Conservation (phyloP, 2,888 invertebrate genomes). For the Tipula unca region DNA sequence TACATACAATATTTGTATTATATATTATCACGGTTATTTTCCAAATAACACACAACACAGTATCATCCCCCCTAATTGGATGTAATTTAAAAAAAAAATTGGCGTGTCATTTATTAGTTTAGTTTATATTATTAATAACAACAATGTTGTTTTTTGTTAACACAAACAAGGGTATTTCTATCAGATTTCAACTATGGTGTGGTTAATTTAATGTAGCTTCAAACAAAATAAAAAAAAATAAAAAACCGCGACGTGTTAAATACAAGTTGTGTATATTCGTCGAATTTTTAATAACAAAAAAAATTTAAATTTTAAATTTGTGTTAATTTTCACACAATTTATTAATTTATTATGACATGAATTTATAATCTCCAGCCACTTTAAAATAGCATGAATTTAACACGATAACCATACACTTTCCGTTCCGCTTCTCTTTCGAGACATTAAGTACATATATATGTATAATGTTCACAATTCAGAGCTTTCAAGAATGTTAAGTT, state of each 20-base stretch:
- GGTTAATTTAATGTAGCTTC: not conserved
- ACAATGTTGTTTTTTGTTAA: not conserved
- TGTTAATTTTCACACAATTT: not conserved
- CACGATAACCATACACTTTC: too few species aligned
- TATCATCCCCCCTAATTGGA: not conserved
- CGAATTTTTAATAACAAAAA: not conserved
- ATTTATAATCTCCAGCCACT: not conserved
- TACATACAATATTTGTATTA: not conserved
- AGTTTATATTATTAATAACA: not conserved
- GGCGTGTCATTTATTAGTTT: not conserved
- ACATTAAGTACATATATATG: too few species aligned
- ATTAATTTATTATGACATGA: not conserved
- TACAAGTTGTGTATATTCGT: not conserved
- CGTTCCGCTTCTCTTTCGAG: too few species aligned
- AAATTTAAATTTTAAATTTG: not conserved
- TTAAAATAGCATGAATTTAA: too few species aligned
- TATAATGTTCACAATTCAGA: too few species aligned
- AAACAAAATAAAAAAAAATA: not conserved
- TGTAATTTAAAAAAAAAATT: not conserved
- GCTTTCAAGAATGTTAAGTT: too few species aligned
- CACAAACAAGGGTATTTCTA: conserved; percentile 1
- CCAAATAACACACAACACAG: not conserved
- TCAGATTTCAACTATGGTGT: not conserved
- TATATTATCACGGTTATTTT: not conserved
- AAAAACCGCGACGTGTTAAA: not conserved